Conservation (phyloP, 2,888 invertebrate genomes). For the Rhingia campestris region DNA sequence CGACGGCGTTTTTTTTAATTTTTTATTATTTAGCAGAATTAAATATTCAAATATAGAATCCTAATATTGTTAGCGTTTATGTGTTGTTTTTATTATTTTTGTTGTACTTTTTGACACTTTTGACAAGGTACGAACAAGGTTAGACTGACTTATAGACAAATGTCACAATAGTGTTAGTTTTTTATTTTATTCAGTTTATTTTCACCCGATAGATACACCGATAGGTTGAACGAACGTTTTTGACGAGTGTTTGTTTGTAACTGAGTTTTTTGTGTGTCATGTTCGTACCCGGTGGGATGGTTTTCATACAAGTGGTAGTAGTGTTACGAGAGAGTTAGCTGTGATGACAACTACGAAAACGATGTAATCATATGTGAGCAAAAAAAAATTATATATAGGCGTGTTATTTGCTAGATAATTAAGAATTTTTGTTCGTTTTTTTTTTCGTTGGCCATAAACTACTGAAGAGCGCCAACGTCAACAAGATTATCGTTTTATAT, state of each 20-base stretch:
- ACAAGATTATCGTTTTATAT: constrained; percentile 21
- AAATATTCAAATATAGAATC: constrained; percentile 25
- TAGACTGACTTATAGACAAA: constrained; percentile 17
- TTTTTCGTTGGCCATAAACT: constrained; percentile 32
- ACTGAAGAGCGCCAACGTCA: constrained; percentile 9
- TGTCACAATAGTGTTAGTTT: background rate
- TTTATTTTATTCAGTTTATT: constrained; percentile 14
- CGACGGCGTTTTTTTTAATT: constrained; percentile 13
- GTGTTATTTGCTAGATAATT: constrained; percentile 47
- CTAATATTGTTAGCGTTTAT: constrained; percentile 13
- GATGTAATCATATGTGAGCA: constrained; percentile 45
- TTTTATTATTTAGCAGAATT: background rate
- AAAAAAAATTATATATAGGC: constrained; percentile 31
- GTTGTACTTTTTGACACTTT: constrained; percentile 23
- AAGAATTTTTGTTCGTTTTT: constrained; percentile 8
- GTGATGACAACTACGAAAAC: constrained; percentile 8
- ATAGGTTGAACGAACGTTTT: constrained; percentile 68
- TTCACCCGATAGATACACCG: constrained; percentile 20
- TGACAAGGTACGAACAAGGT: constrained; percentile 57
- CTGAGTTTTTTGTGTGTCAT: constrained; percentile 31
- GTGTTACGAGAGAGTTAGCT: constrained; percentile 34
- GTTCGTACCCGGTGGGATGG: constrained; percentile 13
- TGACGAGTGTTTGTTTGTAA: constrained; percentile 67
- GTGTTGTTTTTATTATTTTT: constrained; percentile 30
- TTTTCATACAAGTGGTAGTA: constrained; percentile 4